Evolutionary conservation across 2,113 vertebrate genomes (phyloP).

Genomic region (Hippotragus niger): DNA sequence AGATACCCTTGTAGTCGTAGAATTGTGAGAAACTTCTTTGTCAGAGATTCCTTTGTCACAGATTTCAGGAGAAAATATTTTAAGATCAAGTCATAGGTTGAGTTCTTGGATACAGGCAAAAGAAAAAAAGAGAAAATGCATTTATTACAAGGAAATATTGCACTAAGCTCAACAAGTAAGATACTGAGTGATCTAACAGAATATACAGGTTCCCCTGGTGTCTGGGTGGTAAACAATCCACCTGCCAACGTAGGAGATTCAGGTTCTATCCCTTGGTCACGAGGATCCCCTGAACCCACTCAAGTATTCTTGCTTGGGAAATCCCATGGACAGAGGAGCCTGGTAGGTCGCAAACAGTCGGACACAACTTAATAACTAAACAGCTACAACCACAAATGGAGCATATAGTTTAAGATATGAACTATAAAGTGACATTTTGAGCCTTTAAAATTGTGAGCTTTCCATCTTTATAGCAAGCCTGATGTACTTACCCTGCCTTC

Average conservation of each 20-base stretch:
- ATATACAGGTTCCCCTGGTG: not conserved
- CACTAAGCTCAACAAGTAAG: not conserved
- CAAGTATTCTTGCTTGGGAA: not conserved
- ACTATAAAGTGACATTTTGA: not conserved
- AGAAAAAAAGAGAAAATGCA: not conserved
- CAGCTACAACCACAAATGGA: not conserved
- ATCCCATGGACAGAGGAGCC: not conserved
- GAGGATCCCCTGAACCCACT: not conserved
- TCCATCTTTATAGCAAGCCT: not conserved
- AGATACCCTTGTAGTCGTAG: not conserved
- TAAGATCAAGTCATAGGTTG: not conserved
- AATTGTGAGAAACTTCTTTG: not conserved
- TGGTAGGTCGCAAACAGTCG: rapidly evolving
- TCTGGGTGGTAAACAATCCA: not conserved
- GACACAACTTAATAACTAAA: not conserved
- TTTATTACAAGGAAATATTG: not conserved
- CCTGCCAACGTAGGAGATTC: not conserved
- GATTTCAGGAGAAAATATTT: not conserved
- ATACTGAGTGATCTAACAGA: not conserved
- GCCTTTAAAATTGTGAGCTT: not conserved
- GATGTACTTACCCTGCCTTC: not conserved
- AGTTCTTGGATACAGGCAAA: not conserved
- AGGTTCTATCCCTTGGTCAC: not conserved
- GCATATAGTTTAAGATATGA: not conserved
- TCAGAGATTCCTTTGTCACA: not conserved